These are phyloP conservation scores for Oncorhynchus clarkii DNA, from an alignment of 2,113 vertebrate genomes.

Conservation along the genomic window DNA sequence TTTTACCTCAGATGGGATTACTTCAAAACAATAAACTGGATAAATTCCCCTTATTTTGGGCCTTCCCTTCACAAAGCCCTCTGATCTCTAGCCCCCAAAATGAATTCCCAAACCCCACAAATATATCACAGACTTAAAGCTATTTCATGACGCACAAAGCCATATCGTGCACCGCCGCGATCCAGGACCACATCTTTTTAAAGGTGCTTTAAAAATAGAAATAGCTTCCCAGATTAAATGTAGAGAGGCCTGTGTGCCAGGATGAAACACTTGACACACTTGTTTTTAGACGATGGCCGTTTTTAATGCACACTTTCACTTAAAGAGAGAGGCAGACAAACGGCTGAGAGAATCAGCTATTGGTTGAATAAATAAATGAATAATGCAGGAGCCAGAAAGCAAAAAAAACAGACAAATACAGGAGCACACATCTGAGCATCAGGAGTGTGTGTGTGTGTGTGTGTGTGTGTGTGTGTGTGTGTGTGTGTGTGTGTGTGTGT, in stretches of 20 bases:
- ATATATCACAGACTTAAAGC: neutral
- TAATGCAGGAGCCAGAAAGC: conserved; percentile 48
- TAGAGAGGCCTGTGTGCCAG: too few relatives aligned
- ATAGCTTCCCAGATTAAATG: conserved; percentile 41
- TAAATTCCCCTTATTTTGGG: neutral
- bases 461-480: neutral
- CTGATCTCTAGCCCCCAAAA: neutral
- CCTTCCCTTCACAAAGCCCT: neutral
- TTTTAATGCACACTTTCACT: conserved; percentile 31
- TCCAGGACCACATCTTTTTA: conserved; percentile 18
- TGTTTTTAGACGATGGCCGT: conserved; percentile 14
- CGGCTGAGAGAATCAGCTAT: conserved; percentile 30
- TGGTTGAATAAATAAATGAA: conserved; percentile 61
- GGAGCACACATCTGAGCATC: neutral
- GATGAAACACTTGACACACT: conserved; percentile 24
- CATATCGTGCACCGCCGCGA: neutral
- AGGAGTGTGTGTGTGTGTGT: neutral
- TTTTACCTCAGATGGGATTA: neutral
- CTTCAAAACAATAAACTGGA: conserved; percentile 1
- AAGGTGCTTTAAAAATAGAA: conserved; percentile 8
- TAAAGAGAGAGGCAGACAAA: conserved; percentile 29
- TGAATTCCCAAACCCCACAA: neutral
- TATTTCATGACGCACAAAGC: conserved; percentile 17
- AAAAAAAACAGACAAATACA: conserved; percentile 42
- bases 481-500: neutral